Evolutionary conservation across 1,140 invertebrate genomes (phyloP), one percentile per base, ranked within the genome.

Genomic region (Drosophila yakuba): DNA sequence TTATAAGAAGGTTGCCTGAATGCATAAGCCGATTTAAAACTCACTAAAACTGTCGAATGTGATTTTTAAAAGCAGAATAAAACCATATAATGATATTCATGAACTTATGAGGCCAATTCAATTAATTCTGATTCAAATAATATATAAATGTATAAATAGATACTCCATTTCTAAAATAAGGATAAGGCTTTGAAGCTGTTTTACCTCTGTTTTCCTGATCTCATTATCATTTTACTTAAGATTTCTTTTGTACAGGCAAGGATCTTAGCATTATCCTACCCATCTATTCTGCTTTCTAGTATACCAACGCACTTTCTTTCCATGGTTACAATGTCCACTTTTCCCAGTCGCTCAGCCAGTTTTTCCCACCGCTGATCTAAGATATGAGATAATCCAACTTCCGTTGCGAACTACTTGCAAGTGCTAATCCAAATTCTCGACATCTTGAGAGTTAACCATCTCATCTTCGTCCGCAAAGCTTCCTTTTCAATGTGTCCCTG

Each of bases 391-490:
- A 51, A 32, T 38, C 57, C 32, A 23, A 36, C 44, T 64, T 12
- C 36, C 17, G 35, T 43, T 47, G 52, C 35, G 10, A 68, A 32
- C 10, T 12, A 44, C 17, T 51, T 36, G 45, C 59, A 67, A 68
- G 60, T 71, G 51, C 51, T 69, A 71, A 71, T 69, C 43, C 67
- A 8, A 71, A n/a, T 44, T 66, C 38, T 43, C 48, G 64, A 47
- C 60, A 68, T 68, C 64, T 68, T 35, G n/a, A 44, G 38, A 71
- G 67, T 69, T 69, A 71, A 43, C 51, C 51, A 71, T 71, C 67
- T 71, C 67, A 71, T 71, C 64, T 71, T 51, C 32, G 64, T 64
- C 64, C n/a, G 47, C 32, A 66, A 66, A 66, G 60, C 38, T 17
- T 17, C 38, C 63, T 41, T 43, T 41, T 36, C 4, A 4, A 11